phyloP scores from a whole-genome alignment of 2,797 vertebrate species.

The Chaetophractus vellerosus region DNA sequence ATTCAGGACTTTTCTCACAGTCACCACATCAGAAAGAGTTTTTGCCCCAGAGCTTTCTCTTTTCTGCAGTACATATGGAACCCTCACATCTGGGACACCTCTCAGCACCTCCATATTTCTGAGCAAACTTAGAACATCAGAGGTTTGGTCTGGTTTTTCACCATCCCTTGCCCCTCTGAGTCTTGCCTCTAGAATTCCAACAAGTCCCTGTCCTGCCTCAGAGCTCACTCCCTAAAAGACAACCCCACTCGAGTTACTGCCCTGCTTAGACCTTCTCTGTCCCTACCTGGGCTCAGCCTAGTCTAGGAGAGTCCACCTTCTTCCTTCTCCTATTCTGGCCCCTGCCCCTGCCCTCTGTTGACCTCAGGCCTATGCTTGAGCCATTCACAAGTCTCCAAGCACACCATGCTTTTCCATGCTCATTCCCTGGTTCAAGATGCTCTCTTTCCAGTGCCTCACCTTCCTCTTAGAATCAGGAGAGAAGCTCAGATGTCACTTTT shows the following conservation, averaged over 20 bases:
- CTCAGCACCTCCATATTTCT: slow-evolving; percentile 94
- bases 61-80: slow-evolving; percentile 95
- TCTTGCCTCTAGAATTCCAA: neutral
- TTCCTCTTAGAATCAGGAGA: neutral
- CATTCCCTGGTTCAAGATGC: rapidly evolving
- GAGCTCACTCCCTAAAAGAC: neutral
- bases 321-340: neutral
- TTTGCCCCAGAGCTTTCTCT: slow-evolving; percentile 96
- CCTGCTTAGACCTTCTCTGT: neutral
- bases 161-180: neutral
- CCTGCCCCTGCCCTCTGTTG: neutral
- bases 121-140: slow-evolving; percentile 90
- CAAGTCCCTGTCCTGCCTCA: neutral
- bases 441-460: neutral
- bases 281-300: neutral
- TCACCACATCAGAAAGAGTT: slow-evolving; percentile 96
- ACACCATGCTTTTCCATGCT: neutral
- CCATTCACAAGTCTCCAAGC: neutral
- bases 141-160: neutral
- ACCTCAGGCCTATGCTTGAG: neutral
- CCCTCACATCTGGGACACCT: slow-evolving; percentile 94
- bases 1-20: slow-evolving; percentile 92
- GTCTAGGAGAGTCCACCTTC: neutral
- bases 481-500: neutral
- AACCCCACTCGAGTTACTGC: neutral